Evolutionary conservation across 1,140 invertebrate genomes (phyloP), one percentile per base, ranked within the genome.

Genomic region (Amyelois transitella): DNA sequence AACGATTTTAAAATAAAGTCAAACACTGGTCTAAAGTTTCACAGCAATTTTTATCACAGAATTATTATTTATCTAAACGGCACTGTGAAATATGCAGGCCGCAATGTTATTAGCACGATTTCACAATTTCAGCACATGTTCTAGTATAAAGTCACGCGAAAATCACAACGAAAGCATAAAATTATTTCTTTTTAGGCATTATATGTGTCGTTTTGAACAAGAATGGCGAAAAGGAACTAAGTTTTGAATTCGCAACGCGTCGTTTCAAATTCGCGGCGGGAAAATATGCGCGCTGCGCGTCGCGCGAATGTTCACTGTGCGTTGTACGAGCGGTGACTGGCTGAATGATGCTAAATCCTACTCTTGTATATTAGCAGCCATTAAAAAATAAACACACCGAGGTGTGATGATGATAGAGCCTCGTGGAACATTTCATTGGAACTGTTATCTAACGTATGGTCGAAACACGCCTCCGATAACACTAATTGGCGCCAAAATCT

Each of bases 181-280:
- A 32, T 55, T 82, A 87, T 85, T 87, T 87, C 78, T 80, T 87
- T 66, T 87, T 87, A 82, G 84, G 84, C 84, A 87, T 87, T 58
- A 77, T 80, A 78, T 78, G 43, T 60, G 59, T 57, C 53, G 47
- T 47, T 54, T 69, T 53, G n/a, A 60, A 63, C 51, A 61, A 54
- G 51, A 64, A 60, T 50, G 21, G 49, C 59, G 60, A 51, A 71
- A 71, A 69, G 64, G 60, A 73, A 72, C 55, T 65, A 51, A 51
- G 54, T 62, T 49, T 56, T 66, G 52, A 55, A 65, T 64, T 60
- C 55, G 60, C 50, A 60, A 71, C 60, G 60, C 21, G 47, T 53
- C 58, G 47, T 67, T n/a, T 76, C 75, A 64, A 86, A 83, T 72
- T 73, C 58, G 58, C 66, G 72, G 81, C 84, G 81, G 77, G 78